Base-by-base conservation (phyloP, 2,888 invertebrate genomes). In the Lymantria dispar region DNA sequence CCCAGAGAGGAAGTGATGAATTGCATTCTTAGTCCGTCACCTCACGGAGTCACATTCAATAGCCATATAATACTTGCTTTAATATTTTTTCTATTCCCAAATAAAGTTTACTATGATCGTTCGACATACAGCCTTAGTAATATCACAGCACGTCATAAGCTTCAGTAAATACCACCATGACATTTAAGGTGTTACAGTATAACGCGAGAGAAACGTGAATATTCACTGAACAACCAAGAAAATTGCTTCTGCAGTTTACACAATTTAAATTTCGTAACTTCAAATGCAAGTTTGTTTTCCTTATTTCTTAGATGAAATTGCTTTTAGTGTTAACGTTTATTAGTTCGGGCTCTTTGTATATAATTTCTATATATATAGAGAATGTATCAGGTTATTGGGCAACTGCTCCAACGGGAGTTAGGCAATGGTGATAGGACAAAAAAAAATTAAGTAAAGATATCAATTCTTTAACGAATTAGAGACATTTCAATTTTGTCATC, bases 181-280 rank as follows among this genome's bases (percentile, higher is more conserved):
- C 46, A 46, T 46, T 46, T 39, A 46, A 46, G 46, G 8, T 33
- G 29, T 39, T 14, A 14, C 9, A 13, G n/a, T 12, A 45, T 29
- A 33, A 9, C 1, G 12, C 40, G 40, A 22, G 5, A n/a, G 46
- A 22, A 47, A n/a, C 42, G 29, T 29, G 29, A 42, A 42, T 8
- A 42, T 42, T 33, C 47, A n/a, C 2, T 29, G 41, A 39, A 39
- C 38, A 29, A 12, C 38, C 29, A 38, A 30, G 40, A 45, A 46
- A 46, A 40, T 31, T 38, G 22, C 39, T 11, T 12, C n/a, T 11
- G 10, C 39, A 30, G 39, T 46, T 46, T 46, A 40, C 46, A 46
- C 40, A 46, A 46, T 46, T 46, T 40, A 46, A 46, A 46, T 46
- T 46, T 46, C 13, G 39, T 8, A 11, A 36, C n/a, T 45, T 10